These are phyloP conservation scores for Ascidia mentula DNA, from an alignment of 23 tunicate species.

Conservation along the genomic window DNA sequence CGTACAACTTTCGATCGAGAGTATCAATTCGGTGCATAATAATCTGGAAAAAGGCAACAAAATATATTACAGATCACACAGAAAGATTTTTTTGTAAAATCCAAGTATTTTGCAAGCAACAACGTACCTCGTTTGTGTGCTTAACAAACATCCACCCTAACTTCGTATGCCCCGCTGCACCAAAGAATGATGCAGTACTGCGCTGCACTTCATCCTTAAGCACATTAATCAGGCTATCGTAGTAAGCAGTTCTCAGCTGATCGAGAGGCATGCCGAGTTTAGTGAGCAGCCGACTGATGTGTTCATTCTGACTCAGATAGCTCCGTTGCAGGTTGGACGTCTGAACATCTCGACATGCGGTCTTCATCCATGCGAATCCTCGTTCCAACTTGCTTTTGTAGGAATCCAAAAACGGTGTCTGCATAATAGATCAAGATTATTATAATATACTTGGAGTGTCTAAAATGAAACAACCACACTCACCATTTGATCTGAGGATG, in stretches of 20 bases:
- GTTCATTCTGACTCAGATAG: background rate
- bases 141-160: slow-evolving; percentile 8
- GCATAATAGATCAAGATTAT: background rate
- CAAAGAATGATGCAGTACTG: background rate
- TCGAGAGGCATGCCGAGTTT: slow-evolving; percentile 9
- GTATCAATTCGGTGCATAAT: background rate
- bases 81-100: too few relatives aligned
- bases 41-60: slow-evolving; percentile 9
- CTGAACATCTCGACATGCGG: background rate
- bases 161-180: background rate
- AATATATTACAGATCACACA: too few relatives aligned
- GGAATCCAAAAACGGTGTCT: background rate
- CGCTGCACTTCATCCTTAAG: background rate
- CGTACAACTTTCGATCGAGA: background rate
- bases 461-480: too few relatives aligned
- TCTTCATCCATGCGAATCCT: background rate
- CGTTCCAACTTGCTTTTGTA: background rate
- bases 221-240: background rate
- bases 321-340: background rate
- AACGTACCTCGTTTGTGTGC: background rate
- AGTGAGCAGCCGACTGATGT: background rate
- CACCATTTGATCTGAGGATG: background rate
- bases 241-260: background rate
- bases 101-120: too few relatives aligned
- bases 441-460: too few relatives aligned